These are phyloP conservation scores for Proterorhinus semilunaris DNA, from an alignment of 2,113 vertebrate species.

Conservation along the genomic window DNA sequence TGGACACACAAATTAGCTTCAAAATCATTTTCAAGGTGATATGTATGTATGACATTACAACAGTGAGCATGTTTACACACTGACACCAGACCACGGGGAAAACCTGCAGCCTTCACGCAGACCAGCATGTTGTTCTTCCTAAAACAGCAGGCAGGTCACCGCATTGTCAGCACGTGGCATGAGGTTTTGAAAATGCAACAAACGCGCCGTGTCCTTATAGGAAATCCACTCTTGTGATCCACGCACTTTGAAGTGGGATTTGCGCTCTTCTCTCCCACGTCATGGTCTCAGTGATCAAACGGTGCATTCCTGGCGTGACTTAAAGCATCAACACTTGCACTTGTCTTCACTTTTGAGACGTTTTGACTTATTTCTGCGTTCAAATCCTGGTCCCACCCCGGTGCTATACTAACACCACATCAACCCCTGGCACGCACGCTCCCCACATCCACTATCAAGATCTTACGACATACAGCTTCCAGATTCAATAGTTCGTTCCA, in stretches of 20 bases:
- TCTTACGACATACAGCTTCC: not conserved
- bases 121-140: not conserved
- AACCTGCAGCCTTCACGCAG: too few species aligned
- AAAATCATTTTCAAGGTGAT: too few species aligned
- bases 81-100: too few species aligned
- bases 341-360: slow-evolving; percentile 26
- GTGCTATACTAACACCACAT: not conserved
- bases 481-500: not conserved
- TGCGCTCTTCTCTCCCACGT: not conserved
- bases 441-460: not conserved
- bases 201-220: not conserved
- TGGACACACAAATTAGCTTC: too few species aligned
- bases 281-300: slow-evolving; percentile 1
- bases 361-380: slow-evolving; percentile 15
- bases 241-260: not conserved
- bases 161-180: not conserved
- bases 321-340: slow-evolving; percentile 14
- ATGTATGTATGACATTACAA: too few species aligned
- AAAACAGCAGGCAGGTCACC: not conserved
- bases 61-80: too few species aligned
- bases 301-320: slow-evolving; percentile 5
- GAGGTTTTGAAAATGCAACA: not conserved
- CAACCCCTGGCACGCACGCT: not conserved
- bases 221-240: not conserved
- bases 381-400: slow-evolving; percentile 35